Evolutionary conservation across 2,113 vertebrate species (phyloP), one percentile per base, ranked within the genome.

Genomic region (Callocephalon fimbriatum): DNA sequence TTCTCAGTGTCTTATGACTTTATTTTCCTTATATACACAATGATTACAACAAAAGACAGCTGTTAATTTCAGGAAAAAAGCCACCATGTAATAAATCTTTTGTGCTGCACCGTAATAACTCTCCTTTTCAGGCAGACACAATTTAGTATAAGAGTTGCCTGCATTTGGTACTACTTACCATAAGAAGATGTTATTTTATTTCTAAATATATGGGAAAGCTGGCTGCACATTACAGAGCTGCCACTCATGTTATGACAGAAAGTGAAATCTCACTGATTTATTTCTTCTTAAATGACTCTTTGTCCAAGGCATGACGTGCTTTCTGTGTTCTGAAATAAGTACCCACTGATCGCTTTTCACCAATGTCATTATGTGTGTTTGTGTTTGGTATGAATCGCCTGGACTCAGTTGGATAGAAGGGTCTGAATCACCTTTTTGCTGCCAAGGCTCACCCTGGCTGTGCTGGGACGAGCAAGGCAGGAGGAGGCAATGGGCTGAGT

Each of bases 21-120:
- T 93, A 66, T 78, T 95, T 95, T 88, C 44, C 59, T 92, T 91
- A 38, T 86, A 89, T 86, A 90, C 68, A 93, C 86, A 92, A 82
- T 66, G 48, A 92, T 93, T 90, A 82, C 94, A 96, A 94, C 82
- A 89, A 89, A 96, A 92, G 86, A 65, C 92, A 93, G 87, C 53
- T 91, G 82, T 89, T 96, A 88, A 91, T 93, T 89, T 93, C 82
- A 87, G 81, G 61, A 45, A 75, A 70, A 82, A 90, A 74, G 3
- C 25, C 58, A 71, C 29, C 18, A 58, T 6, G 15, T 37, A 81
- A 92, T 88, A 85, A 74, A 94, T 88, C 51, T 79, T 84, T n/a
- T 70, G 35, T 83, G 42, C 35, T 29, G 25, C 48, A 62, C 25
- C 48, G 54, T 70, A 87, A 91, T 75, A 89, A 65, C 37, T 32